Conservation (phyloP, 2,113 vertebrate species). For the Serinus canaria region DNA sequence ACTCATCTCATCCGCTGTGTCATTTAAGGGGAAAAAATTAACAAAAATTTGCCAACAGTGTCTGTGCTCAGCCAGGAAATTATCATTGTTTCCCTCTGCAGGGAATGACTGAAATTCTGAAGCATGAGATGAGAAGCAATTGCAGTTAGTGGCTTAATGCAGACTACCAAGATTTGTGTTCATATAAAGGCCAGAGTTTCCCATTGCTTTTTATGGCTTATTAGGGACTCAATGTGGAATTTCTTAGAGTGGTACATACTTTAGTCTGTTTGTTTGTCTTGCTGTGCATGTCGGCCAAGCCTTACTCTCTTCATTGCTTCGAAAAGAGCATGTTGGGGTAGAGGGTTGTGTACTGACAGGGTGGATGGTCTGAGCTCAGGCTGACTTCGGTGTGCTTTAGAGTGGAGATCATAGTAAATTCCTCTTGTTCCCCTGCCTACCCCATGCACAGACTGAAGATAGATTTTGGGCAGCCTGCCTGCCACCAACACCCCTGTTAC, state of each 20-base stretch:
- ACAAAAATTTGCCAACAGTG: not conserved
- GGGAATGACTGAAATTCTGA: not conserved
- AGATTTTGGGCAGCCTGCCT: not conserved
- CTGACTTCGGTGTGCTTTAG: not conserved
- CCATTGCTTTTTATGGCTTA: not conserved
- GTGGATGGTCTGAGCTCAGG: not conserved
- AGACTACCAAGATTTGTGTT: not conserved
- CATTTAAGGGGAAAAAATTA: not conserved
- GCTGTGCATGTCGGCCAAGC: not conserved
- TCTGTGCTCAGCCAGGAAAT: not conserved
- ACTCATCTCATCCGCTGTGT: not conserved
- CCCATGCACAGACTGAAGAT: not conserved
- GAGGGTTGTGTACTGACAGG: rapidly evolving
- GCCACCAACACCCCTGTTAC: not conserved
- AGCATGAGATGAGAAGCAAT: not conserved
- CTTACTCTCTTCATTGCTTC: not conserved
- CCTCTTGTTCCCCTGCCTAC: not conserved
- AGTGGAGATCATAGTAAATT: not conserved
- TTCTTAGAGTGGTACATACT: not conserved
- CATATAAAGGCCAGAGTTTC: not conserved
- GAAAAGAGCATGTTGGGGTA: not conserved
- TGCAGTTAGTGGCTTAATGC: not conserved
- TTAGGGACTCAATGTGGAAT: not conserved
- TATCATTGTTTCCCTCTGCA: not conserved
- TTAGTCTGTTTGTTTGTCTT: not conserved